Base-by-base conservation (phyloP, 2,888 invertebrate genomes). In the Hofmannophila pseudospretella region DNA sequence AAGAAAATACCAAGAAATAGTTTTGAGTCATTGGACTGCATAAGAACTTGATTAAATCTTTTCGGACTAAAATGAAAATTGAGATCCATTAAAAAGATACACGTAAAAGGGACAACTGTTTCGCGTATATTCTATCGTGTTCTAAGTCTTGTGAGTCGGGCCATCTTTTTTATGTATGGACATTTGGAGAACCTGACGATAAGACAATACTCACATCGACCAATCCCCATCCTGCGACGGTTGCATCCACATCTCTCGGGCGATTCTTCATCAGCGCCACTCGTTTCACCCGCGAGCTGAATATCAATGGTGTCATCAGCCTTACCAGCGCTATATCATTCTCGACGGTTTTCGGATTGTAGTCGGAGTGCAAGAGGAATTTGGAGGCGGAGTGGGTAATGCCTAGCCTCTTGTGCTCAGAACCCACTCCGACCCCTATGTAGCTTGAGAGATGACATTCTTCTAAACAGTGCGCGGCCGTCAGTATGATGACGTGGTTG, bases 381-480 rank as follows among this genome's bases (percentile, higher is more conserved):
- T 16, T 33, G 0, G 4, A 5, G 0, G 36, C 47, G 0, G 16
- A 14, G 2, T 29, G 8, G 1, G 1, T 0, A 16, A 8, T 7
- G 4, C 32, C 32, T 11, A 13, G 7, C 1, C 13, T 23, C 16
- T 32, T 32, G 4, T 12, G n/a, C 8, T 4, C 13, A 2, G 32
- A 32, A 2, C 32, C 32, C 8, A 22, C 32, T 23, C 7, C 3
- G 1, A 23, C 23, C 7, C 11, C 23, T 16, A 31, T 19, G 7
- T 19, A 19, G 7, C 9, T 19, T 5, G 12, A 7, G 8, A 3
- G 13, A 4, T 7, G n/a, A 33, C 55, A 60, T 1, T 7, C 20
- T 4, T 22, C 8, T 1, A 58, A 0, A 19, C 66, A 70, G 33
- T 71, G 71, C 0, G 54, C 69, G 0, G 67, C 70, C 0, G 70